phyloP scores from a whole-genome alignment of 2,888 invertebrate species.

The Microctonus aethiopoides region DNA sequence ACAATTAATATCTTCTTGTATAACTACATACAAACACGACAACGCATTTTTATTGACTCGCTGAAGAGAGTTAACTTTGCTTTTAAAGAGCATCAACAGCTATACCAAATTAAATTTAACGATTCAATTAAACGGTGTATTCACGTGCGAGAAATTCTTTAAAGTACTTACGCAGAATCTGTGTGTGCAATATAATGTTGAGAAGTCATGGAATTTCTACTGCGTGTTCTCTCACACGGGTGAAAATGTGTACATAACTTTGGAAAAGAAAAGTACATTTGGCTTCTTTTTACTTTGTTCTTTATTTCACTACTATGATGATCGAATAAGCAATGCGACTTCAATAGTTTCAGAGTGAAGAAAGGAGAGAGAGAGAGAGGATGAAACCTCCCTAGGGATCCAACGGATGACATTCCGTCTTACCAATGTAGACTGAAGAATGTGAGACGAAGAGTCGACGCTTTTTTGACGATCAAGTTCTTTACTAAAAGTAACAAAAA shows the following conservation, averaged over 20 bases:
- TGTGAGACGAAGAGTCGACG: not conserved
- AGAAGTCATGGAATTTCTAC: not conserved
- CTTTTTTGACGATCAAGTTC: not conserved
- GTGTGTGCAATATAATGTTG: not conserved
- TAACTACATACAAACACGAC: not conserved
- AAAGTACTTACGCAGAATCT: not conserved
- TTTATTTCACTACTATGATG: conserved; percentile 5
- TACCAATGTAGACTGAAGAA: conserved; percentile 14
- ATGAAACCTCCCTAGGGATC: not conserved
- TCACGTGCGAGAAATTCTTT: not conserved
- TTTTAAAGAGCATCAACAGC: not conserved
- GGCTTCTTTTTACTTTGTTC: not conserved
- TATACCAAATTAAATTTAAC: not conserved
- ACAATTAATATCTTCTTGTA: not conserved
- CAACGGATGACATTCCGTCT: conserved; percentile 17
- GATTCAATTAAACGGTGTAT: conserved; percentile 6
- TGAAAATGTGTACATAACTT: too few species aligned
- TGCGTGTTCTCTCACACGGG: not conserved
- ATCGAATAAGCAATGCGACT: not conserved
- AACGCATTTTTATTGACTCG: not conserved
- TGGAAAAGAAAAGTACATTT: conserved; percentile 1
- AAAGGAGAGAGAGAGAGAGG: not conserved
- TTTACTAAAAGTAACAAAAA: not conserved
- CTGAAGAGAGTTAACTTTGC: not conserved
- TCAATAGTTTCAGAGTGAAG: not conserved